Percentiles rank a stretch among this genome's conserved stretches.
phyloP scores from a whole-genome alignment of 2,113 vertebrate species.

The Cariama cristata region DNA sequence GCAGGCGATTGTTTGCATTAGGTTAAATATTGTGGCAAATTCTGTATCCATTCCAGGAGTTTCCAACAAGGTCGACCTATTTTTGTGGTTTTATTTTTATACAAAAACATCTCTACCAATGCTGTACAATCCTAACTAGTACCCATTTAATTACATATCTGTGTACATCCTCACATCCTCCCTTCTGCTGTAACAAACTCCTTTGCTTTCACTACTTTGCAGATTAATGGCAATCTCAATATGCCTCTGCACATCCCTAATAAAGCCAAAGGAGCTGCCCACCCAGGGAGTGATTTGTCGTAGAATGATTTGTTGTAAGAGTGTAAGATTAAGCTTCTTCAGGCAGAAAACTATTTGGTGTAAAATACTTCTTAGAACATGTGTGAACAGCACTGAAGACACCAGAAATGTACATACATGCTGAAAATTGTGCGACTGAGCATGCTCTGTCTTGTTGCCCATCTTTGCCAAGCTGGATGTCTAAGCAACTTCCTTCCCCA shows the following conservation, averaged over 20 bases:
- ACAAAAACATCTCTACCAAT: not conserved
- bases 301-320: not conserved
- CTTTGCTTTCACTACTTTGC: not conserved
- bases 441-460: not conserved
- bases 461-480: not conserved
- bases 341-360: not conserved
- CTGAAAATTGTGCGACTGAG: not conserved
- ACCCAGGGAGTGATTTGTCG: not conserved
- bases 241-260: not conserved
- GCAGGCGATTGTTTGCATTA: not conserved
- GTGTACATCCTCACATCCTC: not conserved
- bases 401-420: not conserved
- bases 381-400: not conserved
- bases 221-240: not conserved
- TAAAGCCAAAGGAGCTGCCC: not conserved
- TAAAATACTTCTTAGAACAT: not conserved
- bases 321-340: not conserved
- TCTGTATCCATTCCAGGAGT: not conserved
- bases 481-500: not conserved
- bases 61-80: not conserved
- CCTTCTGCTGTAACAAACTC: not conserved
- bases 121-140: not conserved
- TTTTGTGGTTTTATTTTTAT: constrained; percentile 20
- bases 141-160: not conserved
- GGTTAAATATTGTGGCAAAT: not conserved